Base-by-base conservation (phyloP, 2,113 vertebrate genomes). In the Muntiacus muntjak region DNA sequence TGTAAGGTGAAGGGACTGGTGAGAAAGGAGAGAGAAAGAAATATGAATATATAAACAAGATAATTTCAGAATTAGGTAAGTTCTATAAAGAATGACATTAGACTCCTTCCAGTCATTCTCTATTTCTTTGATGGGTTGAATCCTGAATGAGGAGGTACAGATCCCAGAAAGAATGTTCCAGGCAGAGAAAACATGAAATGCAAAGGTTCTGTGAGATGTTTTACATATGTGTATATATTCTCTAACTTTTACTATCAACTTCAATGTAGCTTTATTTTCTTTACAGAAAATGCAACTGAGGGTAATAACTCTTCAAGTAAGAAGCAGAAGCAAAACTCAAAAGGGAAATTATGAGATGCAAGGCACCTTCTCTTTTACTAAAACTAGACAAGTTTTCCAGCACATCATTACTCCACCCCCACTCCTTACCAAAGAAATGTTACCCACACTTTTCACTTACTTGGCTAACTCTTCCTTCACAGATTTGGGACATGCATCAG, bases 401-500 rank as follows among this genome's bases (percentile, higher is more conserved):
- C 57, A 84, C 13, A 92, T 84, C 12, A 86, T 52, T 90, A 86
- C 45, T 33, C 8, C 8, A 12, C 5, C 9, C 9, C 16, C 0
- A 94, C 3, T 83, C 47, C 2, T 82, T 87, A 16, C 78, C 87
- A 67, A 88, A 93, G 23, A 96, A 91, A 92, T 58, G 36, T 60
- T 90, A 89, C 36, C 45, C 55, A 89, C 33, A 78, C 23, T 64
- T 13, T 67, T 96, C 21, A 54, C 43, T 87, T 94, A 90, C 21
- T 91, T 94, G n/a, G 16, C 21, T 94, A 91, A 97, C 60, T 81
- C 57, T 87, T 95, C 47, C 64, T 82, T 91, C 30, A 62, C 26
- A 97, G 33, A 86, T 83, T 57, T 95, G 52, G 64, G 79, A 90
- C 58, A 91, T 43, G 36, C 23, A 90, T 95, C 87, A 97, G 47